phyloP scores from a whole-genome alignment of 2,888 invertebrate species.

The Camponotus fellah region DNA sequence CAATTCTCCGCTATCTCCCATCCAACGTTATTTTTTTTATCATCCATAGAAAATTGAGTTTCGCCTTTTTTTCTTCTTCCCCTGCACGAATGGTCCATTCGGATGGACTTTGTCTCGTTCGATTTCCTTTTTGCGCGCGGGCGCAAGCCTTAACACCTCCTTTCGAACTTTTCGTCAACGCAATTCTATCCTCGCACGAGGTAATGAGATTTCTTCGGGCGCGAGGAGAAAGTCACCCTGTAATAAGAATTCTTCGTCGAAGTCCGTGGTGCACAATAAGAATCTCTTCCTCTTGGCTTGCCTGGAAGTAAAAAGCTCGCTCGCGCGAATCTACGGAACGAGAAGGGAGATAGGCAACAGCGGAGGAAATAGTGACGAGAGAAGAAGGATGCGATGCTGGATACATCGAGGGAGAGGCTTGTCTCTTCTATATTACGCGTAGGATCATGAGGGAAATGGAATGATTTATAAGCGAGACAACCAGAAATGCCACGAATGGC shows the following conservation, averaged over 20 bases:
- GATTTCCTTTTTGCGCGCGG: slow-evolving; percentile 74
- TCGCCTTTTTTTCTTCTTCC: slow-evolving; percentile 55
- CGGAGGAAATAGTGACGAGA: slow-evolving; percentile 5
- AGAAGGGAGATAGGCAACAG: slow-evolving; percentile 19
- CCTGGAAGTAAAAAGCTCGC: slow-evolving; percentile 36
- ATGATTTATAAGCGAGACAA: slow-evolving; percentile 74
- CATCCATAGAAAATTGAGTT: slow-evolving; percentile 76
- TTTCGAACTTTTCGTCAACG: slow-evolving; percentile 78
- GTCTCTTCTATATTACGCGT: slow-evolving; percentile 65
- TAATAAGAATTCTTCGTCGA: slow-evolving; percentile 83
- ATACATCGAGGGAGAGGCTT: slow-evolving; percentile 61
- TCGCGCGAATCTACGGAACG: slow-evolving; percentile 30
- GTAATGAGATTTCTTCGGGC: slow-evolving; percentile 83
- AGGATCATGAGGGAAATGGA: slow-evolving; percentile 56
- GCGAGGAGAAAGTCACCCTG: slow-evolving; percentile 70
- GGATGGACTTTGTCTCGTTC: slow-evolving; percentile 76
- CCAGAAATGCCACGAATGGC: slow-evolving; percentile 69
- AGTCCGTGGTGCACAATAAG: slow-evolving; percentile 80
- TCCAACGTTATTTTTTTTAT: slow-evolving; percentile 72
- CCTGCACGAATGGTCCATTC: slow-evolving; percentile 55
- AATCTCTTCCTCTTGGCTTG: slow-evolving; percentile 62
- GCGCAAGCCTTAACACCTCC: slow-evolving; percentile 74
- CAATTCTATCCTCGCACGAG: slow-evolving; percentile 75
- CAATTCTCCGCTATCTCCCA: slow-evolving; percentile 57
- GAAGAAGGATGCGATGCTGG: slow-evolving; percentile 23